Evolutionary conservation across 2,113 vertebrate genomes (phyloP), one percentile per base, ranked within the genome.

Genomic region (Melospiza georgiana): DNA sequence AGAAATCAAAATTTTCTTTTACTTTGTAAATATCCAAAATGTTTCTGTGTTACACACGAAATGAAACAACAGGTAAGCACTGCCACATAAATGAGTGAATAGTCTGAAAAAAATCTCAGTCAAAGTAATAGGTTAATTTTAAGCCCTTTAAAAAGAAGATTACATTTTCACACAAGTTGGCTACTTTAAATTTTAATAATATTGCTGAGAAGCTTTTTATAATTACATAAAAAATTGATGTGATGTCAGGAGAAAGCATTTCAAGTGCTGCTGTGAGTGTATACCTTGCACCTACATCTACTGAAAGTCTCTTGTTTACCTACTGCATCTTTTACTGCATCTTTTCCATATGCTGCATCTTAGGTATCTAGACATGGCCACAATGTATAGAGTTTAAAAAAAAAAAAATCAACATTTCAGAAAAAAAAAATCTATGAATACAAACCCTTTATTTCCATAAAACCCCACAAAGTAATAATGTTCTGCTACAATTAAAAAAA

Each of bases 201-300:
- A 92, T 35, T 92, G 80, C 74, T 67, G 81, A 91, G 88, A 18
- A 95, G 68, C 61, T 72, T 82, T 91, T 94, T 59, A 90, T 95
- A 93, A 96, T 95, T 68, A 49, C 55, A 91, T 95, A n/a, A 94
- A 93, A 96, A 82, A 93, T 61, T 88, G 68, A 93, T 89, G 76
- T 59, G 46, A 54, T 86, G 69, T 51, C 82, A 88, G 54, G 11
- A 84, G 58, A 89, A 76, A 75, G 72, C 43, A 84, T 94, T 96
- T 85, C 54, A 92, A 85, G 88, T 58, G 51, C 80, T 90, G 41
- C 68, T 79, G 16, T 71, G 71, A 82, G 65, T 78, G 91, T 91
- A 54, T 55, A 73, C 37, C 44, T 82, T 71, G 43, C 57, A 87
- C 58, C 46, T 58, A 35, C 27, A 9, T 41, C 67, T 24, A 25